phyloP scores from a whole-genome alignment of 2,113 vertebrate genomes.

The Bufo gargarizans region DNA sequence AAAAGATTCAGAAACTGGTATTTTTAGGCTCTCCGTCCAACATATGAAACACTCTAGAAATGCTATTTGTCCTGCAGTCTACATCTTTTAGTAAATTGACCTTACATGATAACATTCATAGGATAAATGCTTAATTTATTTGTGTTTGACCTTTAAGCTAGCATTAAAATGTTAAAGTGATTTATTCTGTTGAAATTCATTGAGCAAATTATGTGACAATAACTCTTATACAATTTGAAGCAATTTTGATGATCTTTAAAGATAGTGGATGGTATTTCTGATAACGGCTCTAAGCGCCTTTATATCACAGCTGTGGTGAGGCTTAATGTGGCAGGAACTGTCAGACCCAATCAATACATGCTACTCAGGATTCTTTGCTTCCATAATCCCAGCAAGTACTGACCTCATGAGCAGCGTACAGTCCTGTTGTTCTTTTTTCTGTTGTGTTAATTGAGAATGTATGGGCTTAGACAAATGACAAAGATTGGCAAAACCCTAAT shows the following conservation, averaged over 20 bases:
- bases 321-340: constrained; percentile 87
- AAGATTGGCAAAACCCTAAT: constrained; percentile 79
- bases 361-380: constrained; percentile 85
- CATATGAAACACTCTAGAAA: constrained; percentile 15
- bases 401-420: constrained; percentile 86
- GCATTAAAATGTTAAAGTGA: constrained; percentile 80
- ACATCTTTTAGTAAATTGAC: constrained; percentile 69
- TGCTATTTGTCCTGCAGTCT: constrained; percentile 59
- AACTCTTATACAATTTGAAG: constrained; percentile 78
- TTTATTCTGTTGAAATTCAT: constrained; percentile 80
- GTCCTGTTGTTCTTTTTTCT: constrained; percentile 80
- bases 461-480: constrained; percentile 78
- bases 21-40: neutral
- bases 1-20: constrained; percentile 13
- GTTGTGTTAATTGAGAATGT: constrained; percentile 77
- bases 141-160: constrained; percentile 86
- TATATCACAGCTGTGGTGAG: constrained; percentile 82
- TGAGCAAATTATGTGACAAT: constrained; percentile 80
- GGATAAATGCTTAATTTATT: constrained; percentile 81
- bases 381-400: constrained; percentile 86
- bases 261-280: constrained; percentile 86
- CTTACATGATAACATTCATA: constrained; percentile 73
- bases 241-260: constrained; percentile 83
- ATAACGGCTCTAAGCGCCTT: constrained; percentile 85
- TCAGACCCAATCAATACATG: constrained; percentile 87